phyloP scores from a whole-genome alignment of 30 jellyfish, hydroid and myxozoan species.

The Hydractinia echinata region DNA sequence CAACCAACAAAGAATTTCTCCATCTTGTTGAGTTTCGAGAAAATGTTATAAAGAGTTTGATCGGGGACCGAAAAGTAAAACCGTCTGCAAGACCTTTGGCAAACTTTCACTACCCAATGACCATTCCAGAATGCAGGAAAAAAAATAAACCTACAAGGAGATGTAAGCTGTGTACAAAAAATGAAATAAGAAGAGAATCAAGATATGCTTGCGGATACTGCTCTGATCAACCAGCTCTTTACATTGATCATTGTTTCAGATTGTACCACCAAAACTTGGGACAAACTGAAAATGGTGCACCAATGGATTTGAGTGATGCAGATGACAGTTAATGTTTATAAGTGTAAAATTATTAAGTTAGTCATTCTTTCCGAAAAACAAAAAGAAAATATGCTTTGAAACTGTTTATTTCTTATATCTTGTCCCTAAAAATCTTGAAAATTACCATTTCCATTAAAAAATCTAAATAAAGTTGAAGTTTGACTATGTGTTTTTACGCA shows the following conservation, averaged over 20 bases:
- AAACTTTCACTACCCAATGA: conserved; percentile 12
- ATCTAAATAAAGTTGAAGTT: too few relatives aligned
- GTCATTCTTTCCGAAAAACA: neutral
- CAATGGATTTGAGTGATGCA: neutral
- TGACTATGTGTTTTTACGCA: too few relatives aligned
- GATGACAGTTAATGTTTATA: conserved; percentile 2
- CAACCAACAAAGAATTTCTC: conserved; percentile 5
- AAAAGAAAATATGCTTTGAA: too few relatives aligned
- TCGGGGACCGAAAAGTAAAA: neutral
- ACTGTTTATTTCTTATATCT: too few relatives aligned
- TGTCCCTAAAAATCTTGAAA: too few relatives aligned
- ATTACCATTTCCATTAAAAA: too few relatives aligned
- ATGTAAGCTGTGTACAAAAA: conserved; percentile 20
- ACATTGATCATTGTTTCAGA: conserved; percentile 21
- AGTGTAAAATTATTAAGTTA: neutral
- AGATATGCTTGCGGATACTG: conserved; percentile 13
- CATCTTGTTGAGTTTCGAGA: conserved; percentile 24
- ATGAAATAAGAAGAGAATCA: conserved; percentile 4
- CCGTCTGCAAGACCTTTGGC: conserved; percentile 15
- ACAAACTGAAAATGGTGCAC: neutral
- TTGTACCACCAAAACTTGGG: conserved; percentile 23
- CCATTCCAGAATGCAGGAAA: neutral
- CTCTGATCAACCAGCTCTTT: conserved; percentile 22
- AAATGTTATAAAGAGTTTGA: conserved; percentile 1
- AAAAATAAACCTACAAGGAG: conserved; percentile 7